Base-by-base conservation (phyloP, 2,888 invertebrate species). In the Anorthoa munda region DNA sequence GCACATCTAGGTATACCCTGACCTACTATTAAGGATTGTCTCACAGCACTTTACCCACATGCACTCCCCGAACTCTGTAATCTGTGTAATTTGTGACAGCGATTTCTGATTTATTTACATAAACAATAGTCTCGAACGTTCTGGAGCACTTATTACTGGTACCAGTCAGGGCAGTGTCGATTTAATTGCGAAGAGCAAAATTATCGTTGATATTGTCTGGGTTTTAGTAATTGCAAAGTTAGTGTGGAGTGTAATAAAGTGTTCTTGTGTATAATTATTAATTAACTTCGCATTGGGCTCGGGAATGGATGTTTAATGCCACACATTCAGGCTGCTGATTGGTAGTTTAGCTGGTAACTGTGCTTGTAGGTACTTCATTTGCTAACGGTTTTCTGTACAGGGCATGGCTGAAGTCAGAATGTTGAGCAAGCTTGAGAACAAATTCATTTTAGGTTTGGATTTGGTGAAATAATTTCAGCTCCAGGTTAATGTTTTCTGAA, bases 31-130 rank as follows among this genome's bases (percentile, higher is more conserved):
- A 95, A 93, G 91, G 92, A 91, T 89, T 94, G 94, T 93, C 94
- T 94, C 92, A 89, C 89, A 91, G 87, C 91, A 91, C 90, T 93
- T 92, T 88, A 91, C 92, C 90, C 90, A 92, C 91, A 92, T 92
- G 91, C 93, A 89, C 91, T 90, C 89, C 88, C 86, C 86, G 88
- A 83, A 91, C 90, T 89, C 93, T 94, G 90, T 94, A 95, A 95
- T 95, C 95, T 95, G 91, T 93, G 91, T 95, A 95, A 95, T 95
- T 94, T 95, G 92, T 90, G 93, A 94, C 93, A 92, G 89, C 86
- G 89, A 90, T 92, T 84, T 89, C 87, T 93, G 94, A 95, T 96
- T 94, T 96, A 96, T 96, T 94, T 94, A 93, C 93, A 90, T 92
- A 93, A 93, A 94, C 92, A 93, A 93, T 92, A 92, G 90, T 88